These are phyloP conservation scores for Pagetopsis macropterus DNA, from an alignment of 2,797 vertebrate species.

Conservation along the genomic window DNA sequence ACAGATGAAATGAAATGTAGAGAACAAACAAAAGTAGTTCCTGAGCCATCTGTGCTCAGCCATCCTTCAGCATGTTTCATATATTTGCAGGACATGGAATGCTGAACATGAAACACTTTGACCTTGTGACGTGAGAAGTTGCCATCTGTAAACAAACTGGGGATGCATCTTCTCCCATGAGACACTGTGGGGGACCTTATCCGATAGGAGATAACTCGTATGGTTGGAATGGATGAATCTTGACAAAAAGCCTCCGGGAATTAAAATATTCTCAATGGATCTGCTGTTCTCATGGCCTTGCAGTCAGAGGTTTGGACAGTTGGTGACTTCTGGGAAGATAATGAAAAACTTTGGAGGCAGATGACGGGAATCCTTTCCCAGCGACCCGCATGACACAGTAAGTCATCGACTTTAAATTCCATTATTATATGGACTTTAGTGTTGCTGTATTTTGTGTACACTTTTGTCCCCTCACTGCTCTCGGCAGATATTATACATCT, in stretches of 20 bases:
- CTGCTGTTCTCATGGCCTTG: constrained; percentile 76
- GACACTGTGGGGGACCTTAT: constrained; percentile 35
- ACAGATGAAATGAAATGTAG: constrained; percentile 22
- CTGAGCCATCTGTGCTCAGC: constrained; percentile 47
- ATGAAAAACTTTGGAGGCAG: constrained; percentile 28
- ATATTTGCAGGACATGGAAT: constrained; percentile 66
- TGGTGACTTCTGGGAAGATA: constrained; percentile 58
- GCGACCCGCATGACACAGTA: background rate
- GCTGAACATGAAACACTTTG: constrained; percentile 64
- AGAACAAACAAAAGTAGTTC: constrained; percentile 26
- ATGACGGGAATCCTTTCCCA: constrained; percentile 10
- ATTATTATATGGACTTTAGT: background rate
- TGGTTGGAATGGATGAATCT: constrained; percentile 57
- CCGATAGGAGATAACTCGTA: constrained; percentile 49
- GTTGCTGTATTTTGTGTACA: background rate
- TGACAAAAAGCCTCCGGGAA: constrained; percentile 58
- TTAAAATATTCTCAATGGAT: constrained; percentile 40
- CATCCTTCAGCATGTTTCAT: constrained; percentile 64
- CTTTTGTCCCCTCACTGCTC: background rate
- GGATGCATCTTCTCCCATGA: constrained; percentile 52
- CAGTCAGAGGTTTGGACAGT: constrained; percentile 51
- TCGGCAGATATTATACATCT: background rate
- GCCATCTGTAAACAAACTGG: constrained; percentile 72
- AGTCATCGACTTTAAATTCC: background rate
- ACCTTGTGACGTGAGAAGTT: constrained; percentile 71